Conservation (phyloP, 2,888 invertebrate genomes). For the Ormyrus labotus region DNA sequence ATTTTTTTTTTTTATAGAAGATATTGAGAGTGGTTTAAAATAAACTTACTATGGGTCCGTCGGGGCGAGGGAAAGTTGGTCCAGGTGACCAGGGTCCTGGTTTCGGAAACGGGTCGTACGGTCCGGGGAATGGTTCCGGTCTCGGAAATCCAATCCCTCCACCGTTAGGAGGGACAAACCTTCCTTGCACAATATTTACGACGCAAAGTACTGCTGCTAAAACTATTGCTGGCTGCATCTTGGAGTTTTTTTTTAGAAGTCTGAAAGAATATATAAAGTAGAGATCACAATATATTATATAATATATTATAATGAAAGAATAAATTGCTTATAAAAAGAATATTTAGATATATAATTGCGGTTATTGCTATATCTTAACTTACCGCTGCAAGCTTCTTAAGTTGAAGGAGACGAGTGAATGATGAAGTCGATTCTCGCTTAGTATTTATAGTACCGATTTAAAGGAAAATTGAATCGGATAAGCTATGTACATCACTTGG, state of each 20-base stretch:
- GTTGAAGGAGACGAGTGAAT: not conserved
- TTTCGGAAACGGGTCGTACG: no score
- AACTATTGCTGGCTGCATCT: constrained; percentile 1
- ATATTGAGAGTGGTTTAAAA: no score
- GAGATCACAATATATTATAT: no score
- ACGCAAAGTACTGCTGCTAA: not conserved
- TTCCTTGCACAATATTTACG: not conserved
- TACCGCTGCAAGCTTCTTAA: not conserved
- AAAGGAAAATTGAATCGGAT: constrained; percentile 8
- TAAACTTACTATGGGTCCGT: no score
- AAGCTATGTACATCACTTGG: constrained; percentile 5
- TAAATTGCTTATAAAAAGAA: not conserved
- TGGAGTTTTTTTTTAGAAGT: not conserved
- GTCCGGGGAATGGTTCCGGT: no score
- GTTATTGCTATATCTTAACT: not conserved
- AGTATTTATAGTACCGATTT: constrained; percentile 10
- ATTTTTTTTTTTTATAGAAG: no score
- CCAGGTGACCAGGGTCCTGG: not conserved
- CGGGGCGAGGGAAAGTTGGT: constrained; percentile 22
- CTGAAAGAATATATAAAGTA: not conserved
- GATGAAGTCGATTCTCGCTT: not conserved
- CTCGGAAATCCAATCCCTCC: not conserved
- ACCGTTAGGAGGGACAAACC: not conserved
- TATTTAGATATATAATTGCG: not conserved
- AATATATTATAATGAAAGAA: no score